These are phyloP conservation scores for Harpalus rubripes DNA, from an alignment of 2,888 invertebrate genomes.

Conservation along the genomic window DNA sequence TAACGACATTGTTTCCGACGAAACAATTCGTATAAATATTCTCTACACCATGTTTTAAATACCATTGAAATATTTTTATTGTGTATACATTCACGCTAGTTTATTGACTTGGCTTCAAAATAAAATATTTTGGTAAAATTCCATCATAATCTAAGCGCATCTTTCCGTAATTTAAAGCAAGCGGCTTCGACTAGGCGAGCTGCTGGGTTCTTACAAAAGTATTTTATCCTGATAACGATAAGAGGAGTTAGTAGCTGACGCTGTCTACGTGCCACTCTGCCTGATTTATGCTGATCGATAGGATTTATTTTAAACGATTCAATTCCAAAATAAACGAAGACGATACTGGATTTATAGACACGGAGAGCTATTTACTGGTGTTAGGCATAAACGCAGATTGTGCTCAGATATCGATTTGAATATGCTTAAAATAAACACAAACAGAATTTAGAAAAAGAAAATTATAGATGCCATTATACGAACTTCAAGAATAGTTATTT, in stretches of 20 bases:
- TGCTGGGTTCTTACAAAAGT: constrained; percentile 48
- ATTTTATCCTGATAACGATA: constrained; percentile 50
- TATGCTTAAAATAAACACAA: too few species aligned
- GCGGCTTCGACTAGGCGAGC: background rate
- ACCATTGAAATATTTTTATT: constrained; percentile 34
- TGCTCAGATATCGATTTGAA: too few species aligned
- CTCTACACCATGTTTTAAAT: constrained; percentile 36
- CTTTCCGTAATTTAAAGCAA: constrained; percentile 39
- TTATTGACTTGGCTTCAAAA: constrained; percentile 43
- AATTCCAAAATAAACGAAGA: constrained; percentile 52
- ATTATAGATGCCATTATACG: too few species aligned
- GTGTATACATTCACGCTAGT: constrained; percentile 3
- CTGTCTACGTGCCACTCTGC: constrained; percentile 6
- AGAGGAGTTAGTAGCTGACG: constrained; percentile 42
- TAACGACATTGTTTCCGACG: background rate
- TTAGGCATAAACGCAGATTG: constrained; percentile 13
- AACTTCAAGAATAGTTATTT: too few species aligned
- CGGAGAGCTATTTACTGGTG: constrained; percentile 1
- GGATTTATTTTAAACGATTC: constrained; percentile 54
- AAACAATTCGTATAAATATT: constrained; percentile 42
- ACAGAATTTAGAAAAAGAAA: background rate
- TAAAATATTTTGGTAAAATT: constrained; percentile 53
- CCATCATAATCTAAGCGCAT: constrained; percentile 49
- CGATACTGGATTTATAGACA: constrained; percentile 26
- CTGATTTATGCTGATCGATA: constrained; percentile 50